Conservation (phyloP, 2,113 vertebrate genomes). For the Melanotaenia duboulayi region DNA sequence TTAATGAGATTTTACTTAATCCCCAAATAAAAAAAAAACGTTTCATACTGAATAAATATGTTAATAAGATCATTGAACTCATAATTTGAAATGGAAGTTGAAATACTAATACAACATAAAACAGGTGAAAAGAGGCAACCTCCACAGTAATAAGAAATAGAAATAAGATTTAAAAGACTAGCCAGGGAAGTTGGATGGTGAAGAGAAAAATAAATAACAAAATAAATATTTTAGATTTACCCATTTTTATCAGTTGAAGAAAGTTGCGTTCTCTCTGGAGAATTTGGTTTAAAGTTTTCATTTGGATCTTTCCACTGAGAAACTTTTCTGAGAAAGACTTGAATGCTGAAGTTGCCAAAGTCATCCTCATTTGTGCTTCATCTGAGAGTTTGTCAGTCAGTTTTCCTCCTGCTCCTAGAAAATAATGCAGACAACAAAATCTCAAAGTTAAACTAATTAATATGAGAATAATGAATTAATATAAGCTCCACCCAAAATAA, state of each 20-base stretch:
- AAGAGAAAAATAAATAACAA: too few relatives aligned
- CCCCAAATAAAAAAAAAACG: too few relatives aligned
- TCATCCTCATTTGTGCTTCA: constrained; percentile 25
- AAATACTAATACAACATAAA: too few relatives aligned
- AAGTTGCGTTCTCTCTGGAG: background rate
- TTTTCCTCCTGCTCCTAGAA: background rate
- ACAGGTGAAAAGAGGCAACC: too few relatives aligned
- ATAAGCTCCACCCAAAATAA: too few relatives aligned
- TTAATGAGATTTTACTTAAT: too few relatives aligned
- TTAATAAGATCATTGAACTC: too few relatives aligned
- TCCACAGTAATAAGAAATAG: background rate
- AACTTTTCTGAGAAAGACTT: constrained; percentile 28
- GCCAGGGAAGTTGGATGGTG: background rate
- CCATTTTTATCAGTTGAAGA: constrained; percentile 20
- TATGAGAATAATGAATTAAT: too few relatives aligned
- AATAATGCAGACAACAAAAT: background rate
- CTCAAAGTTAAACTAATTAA: too few relatives aligned
- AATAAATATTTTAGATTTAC: background rate
- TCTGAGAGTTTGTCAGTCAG: constrained; percentile 8
- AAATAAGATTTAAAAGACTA: fast-evolving
- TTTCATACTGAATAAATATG: too few relatives aligned
- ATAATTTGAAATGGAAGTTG: too few relatives aligned
- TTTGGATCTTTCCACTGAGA: constrained; percentile 40
- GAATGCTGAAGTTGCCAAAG: constrained; percentile 25
- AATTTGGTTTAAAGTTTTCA: constrained; percentile 44